Base-by-base conservation (phyloP, 35 echinoderm and acorn worm species). In the Apostichopus japonicus region DNA sequence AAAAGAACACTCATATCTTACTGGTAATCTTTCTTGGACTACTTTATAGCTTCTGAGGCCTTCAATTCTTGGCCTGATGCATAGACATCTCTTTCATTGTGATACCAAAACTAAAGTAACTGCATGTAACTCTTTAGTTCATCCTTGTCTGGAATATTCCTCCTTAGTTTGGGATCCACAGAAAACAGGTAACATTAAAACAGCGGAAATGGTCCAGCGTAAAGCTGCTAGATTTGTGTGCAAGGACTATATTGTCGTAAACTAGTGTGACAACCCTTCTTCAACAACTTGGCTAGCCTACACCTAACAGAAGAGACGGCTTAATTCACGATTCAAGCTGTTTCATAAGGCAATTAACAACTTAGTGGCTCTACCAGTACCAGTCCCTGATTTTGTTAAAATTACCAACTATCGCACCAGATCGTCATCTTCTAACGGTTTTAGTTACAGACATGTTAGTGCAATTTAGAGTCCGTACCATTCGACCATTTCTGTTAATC, bases 141-240 rank as follows among this genome's bases (percentile, higher is more conserved):
- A 52, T 62, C 93, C 93, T 55, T 67, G 91, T 79, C 59, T 91
- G 53, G 89, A 94, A 24, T 92, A 94, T 83, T 56, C 53, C 21
- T 11, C 22, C 33, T 23, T 53, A 17, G 79, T 27, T 6, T 90
- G 76, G 87, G 90, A 94, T 44, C 93, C 93, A n/a, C 54, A 79
- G 10, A 94, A 22, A 16, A 11, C 55, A 13, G 59, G 11, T 13
- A 1, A 90, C 59, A 80, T 90, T 10, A 15, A 94, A 7, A 14
- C 2, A 10, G 6, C 84, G 17, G 93, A 92, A 92, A 79, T 91
- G 23, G 51, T 83, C 62, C 59, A 25, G 61, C 22, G 65, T 7
- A 67, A 72, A 4, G 33, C 33, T 44, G 33, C 33, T 44, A 44
- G 33, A 44, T 44, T 44, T 44, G 33, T 44, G 33, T 44, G 33